Base-by-base conservation (phyloP, 1,140 invertebrate species). In the Ostrea edulis region DNA sequence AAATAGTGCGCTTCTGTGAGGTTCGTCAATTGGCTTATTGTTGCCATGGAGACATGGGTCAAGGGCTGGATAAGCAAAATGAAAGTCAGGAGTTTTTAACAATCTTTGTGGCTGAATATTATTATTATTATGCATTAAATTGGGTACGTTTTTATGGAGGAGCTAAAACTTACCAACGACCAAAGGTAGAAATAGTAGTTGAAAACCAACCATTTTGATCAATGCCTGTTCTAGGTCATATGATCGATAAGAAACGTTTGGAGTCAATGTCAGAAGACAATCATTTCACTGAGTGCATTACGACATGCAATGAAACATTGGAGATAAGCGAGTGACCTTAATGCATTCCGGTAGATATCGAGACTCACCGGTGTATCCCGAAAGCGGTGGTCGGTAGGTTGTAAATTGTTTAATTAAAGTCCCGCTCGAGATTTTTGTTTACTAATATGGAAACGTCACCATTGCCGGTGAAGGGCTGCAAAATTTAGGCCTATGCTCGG, bases 1-100 rank as follows among this genome's bases (percentile, higher is more conserved):
- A 62, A 88, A 90, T 25, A 62, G 53, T 11, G 87, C 84, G 35
- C 89, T 89, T 52, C 90, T 84, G 29, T 87, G 89, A 14, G 88
- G 87, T n/a, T 91, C 89, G 22, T 62, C 54, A n/a, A 89, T 22
- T 0, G 77, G 25, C 7, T 29, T n/a, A 65, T 89, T 20, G 9
- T 68, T 88, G 25, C 9, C 25, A n/a, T 51, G 44, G n/a, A 44
- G 55, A 58, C 88, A 89, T n/a, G 88, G 88, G 25, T 86, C 85
- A 83, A 22, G n/a, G 20, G 35, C 25, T 77, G 68, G 8, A 77
- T 12, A 20, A n/a, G 55, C 14, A 35, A 9, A 77, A 35, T 4
- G 29, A 9, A 29, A 77, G 8, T 71, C 12, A 71, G 25, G 25
- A 12, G 4, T 8, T 71, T 12, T 11, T 25, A 25, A 9, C 12